Evolutionary conservation across 2,888 invertebrate species (phyloP).

Genomic region (Lomographa bimaculata): DNA sequence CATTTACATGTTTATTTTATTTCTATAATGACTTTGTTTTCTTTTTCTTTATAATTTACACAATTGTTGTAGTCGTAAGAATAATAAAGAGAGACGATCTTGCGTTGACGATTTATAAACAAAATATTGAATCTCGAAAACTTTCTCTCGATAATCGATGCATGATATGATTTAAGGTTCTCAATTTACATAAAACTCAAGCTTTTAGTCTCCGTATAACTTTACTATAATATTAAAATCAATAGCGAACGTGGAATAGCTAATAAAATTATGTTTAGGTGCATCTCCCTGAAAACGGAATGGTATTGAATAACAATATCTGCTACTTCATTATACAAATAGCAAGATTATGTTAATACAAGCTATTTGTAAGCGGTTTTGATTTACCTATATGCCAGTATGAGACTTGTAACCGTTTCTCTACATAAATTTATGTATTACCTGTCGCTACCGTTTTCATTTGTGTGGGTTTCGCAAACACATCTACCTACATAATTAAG

Average conservation of each 20-base stretch:
- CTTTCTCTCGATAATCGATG: conserved; percentile 18
- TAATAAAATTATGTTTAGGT: conserved; percentile 49
- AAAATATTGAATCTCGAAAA: conserved; percentile 9
- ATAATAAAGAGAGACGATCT: too few species aligned
- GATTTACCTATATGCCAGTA: conserved; percentile 68
- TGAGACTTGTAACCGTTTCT: conserved; percentile 63
- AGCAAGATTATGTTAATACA: conserved; percentile 75
- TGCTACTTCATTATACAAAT: conserved; percentile 78
- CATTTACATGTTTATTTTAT: conserved; percentile 7
- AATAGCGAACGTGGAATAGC: conserved; percentile 36
- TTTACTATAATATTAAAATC: conserved; percentile 42
- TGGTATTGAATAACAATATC: conserved; percentile 65
- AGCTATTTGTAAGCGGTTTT: conserved; percentile 74
- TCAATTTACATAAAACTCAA: conserved; percentile 44
- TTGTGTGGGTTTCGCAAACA: conserved; percentile 70
- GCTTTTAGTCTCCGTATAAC: conserved; percentile 42
- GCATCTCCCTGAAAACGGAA: conserved; percentile 58
- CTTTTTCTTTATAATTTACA: too few species aligned
- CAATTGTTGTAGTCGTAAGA: too few species aligned
- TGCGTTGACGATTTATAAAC: conserved; percentile 6
- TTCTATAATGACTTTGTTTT: not conserved
- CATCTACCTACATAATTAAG: conserved; percentile 53
- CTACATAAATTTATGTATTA: conserved; percentile 72
- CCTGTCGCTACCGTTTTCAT: conserved; percentile 71
- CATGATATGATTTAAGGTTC: conserved; percentile 32